Evolutionary conservation across 2,797 vertebrate species (phyloP), one percentile per base, ranked within the genome.

Genomic region (Eulemur coronatus): DNA sequence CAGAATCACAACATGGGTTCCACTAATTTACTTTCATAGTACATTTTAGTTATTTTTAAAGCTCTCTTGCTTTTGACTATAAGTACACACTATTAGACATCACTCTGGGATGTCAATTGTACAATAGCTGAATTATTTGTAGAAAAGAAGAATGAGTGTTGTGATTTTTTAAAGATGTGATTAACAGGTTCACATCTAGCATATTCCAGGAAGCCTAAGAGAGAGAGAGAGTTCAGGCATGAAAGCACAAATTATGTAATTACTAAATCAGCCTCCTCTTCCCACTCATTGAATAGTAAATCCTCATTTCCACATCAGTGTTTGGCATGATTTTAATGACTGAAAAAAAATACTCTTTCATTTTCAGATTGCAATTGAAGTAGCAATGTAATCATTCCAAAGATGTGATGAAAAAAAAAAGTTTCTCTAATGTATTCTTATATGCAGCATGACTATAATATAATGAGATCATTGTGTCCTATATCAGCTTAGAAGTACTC

Each of bases 351-450:
- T 26, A 6, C 4, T 80, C 43, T 85, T 96, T 94, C 15, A 85
- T 90, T 96, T 97, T 81, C 43, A 80, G 35, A 94, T 72, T 81
- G 30, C 78, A 92, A 86, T 84, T 94, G 96, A 94, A 96, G 61
- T 75, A 92, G 57, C 41, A 92, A 96, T 65, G 75, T 50, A 92
- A 95, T 86, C 61, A 81, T 61, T 69, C 26, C 30, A 84, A n/a
- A 97, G 46, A 82, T 86, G 72, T 91, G 89, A 93, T 59, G 59
- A 75, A 72, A 84, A 92, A 35, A 41, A 80, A 78, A 86, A 26
- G n/a, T 15, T 55, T 85, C 35, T 84, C 46, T 90, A 55, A 46
- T 88, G 89, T 80, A 81, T 86, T 76, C 33, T 80, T 4, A 20
- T 13, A 70, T 24, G 38, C 48, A 67, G 59, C 43, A 85, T 84